A percentile compares a stretch with the other conserved stretches of the same genome.
phyloP scores from a whole-genome alignment of 2,113 vertebrate genomes.

The Tupaia chinensis region DNA sequence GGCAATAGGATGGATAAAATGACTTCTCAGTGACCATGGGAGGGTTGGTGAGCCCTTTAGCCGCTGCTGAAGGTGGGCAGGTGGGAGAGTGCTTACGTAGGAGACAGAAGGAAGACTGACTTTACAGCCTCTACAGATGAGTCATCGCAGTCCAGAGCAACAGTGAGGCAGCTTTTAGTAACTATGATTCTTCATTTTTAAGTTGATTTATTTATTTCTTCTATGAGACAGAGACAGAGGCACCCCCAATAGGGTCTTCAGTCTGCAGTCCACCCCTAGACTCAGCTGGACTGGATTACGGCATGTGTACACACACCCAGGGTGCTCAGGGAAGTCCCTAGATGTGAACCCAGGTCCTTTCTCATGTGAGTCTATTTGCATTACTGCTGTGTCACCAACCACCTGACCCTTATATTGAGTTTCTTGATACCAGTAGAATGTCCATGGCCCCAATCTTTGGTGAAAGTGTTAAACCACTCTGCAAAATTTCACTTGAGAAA shows the following conservation, averaged over 20 bases:
- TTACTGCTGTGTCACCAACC: no score
- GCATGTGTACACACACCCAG: no score
- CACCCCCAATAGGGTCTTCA: no score
- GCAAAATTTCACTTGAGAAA: slow-evolving; percentile 19
- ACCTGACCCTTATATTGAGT: not conserved
- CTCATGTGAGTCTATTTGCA: no score
- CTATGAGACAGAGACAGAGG: no score
- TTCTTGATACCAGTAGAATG: not conserved
- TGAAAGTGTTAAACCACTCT: not conserved
- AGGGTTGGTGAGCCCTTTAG: not conserved
- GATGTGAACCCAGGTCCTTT: no score
- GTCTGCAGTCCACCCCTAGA: no score
- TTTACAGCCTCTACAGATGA: not conserved
- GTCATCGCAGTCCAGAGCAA: not conserved
- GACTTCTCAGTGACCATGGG: not conserved
- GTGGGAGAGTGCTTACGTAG: not conserved
- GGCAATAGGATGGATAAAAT: not conserved
- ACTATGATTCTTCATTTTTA: no score
- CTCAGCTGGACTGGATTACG: no score
- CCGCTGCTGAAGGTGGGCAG: not conserved
- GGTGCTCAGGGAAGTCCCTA: no score
- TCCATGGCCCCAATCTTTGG: not conserved
- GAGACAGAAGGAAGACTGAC: not conserved
- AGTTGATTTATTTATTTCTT: no score
- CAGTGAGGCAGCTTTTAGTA: not conserved